A percentile compares a stretch with the other conserved stretches of the same genome.
Conservation (phyloP, 2,113 vertebrate species). For the Zosterops pallidus region DNA sequence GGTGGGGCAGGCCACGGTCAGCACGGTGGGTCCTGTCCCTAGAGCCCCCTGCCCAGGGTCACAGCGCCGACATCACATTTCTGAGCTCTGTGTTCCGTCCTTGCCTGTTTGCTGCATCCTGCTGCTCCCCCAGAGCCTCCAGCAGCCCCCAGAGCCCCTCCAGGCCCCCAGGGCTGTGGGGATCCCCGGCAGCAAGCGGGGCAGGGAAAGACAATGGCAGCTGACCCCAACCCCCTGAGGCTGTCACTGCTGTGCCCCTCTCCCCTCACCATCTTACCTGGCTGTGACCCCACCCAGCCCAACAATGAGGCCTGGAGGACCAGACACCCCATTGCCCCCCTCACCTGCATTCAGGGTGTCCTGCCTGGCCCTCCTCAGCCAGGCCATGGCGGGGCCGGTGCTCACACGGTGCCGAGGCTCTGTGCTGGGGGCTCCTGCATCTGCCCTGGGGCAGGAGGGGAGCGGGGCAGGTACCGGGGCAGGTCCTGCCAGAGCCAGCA, state of each 20-base stretch:
- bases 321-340: rapidly evolving
- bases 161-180: too few species aligned
- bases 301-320: rapidly evolving
- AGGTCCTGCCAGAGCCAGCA: rapidly evolving
- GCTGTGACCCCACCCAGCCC: not conserved
- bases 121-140: too few species aligned
- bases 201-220: not conserved
- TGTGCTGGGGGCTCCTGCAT: not conserved
- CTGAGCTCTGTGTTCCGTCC: not conserved
- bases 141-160: not conserved
- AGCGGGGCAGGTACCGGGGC: not conserved
- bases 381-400: not conserved
- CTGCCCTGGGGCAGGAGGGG: not conserved
- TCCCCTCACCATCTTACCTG: rapidly evolving
- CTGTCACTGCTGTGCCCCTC: not conserved
- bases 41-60: not conserved
- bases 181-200: not conserved
- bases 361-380: not conserved
- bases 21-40: rapidly evolving
- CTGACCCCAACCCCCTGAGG: not conserved
- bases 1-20: not conserved
- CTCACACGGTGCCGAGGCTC: rapidly evolving
- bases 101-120: too few species aligned
- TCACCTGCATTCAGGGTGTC: not conserved
- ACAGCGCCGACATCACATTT: rapidly evolving